Conservation (phyloP, 2,888 invertebrate genomes). For the Gymnosoma rotundatum region DNA sequence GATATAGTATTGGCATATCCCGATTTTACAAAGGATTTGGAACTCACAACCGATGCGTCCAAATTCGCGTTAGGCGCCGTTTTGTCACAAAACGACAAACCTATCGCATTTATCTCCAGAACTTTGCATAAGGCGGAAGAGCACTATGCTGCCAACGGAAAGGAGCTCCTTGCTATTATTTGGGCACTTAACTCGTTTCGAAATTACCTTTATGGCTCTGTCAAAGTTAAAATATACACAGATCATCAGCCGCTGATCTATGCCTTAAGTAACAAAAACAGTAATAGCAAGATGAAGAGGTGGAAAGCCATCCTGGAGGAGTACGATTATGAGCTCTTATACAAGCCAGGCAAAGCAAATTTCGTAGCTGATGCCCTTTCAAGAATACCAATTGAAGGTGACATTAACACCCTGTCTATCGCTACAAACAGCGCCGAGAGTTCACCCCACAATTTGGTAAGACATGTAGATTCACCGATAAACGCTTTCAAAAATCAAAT, state of each 20-base stretch:
- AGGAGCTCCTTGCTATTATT: slow-evolving; percentile 51
- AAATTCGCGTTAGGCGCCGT: slow-evolving; percentile 1
- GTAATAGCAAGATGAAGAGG: slow-evolving; percentile 54
- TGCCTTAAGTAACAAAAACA: slow-evolving; percentile 45
- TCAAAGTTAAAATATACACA: slow-evolving; percentile 38
- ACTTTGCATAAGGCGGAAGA: slow-evolving; percentile 49
- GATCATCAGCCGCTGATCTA: slow-evolving; percentile 55
- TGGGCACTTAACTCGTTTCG: neutral
- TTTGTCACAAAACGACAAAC: slow-evolving; percentile 16
- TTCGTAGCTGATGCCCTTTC: slow-evolving; percentile 46
- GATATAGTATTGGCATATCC: slow-evolving; percentile 14
- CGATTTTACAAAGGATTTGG: slow-evolving; percentile 16
- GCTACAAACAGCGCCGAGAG: neutral
- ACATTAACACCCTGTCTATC: neutral
- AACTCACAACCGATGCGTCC: neutral
- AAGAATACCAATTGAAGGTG: too few species aligned
- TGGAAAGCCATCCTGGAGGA: slow-evolving; percentile 57
- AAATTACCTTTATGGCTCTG: slow-evolving; percentile 44
- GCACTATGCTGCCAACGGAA: slow-evolving; percentile 56
- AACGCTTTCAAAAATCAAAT: neutral
- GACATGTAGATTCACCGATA: neutral
- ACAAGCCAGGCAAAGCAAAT: slow-evolving; percentile 48
- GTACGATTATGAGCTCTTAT: neutral
- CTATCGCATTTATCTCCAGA: slow-evolving; percentile 48
- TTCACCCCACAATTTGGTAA: neutral